A percentile compares a stretch with the other conserved stretches of the same genome.
Evolutionary conservation across 2,113 vertebrate species (phyloP).

Genomic region (Leptodactylus fuscus): DNA sequence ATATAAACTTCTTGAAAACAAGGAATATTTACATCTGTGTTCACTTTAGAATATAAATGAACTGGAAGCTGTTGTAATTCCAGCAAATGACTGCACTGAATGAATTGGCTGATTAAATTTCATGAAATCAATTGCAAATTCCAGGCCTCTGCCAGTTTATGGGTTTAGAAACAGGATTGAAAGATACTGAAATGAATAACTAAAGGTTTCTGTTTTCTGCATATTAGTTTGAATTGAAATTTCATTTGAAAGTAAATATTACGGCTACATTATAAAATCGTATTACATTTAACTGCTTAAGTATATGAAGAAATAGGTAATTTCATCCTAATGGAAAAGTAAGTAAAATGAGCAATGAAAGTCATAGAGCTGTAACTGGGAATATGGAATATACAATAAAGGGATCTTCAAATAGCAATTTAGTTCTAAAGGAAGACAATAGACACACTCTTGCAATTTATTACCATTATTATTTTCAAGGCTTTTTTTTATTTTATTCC

Average conservation of each 20-base stretch:
- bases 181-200: not conserved
- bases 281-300: not conserved
- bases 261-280: not conserved
- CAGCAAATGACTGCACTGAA: not conserved
- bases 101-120: not conserved
- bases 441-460: not conserved
- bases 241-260: constrained; percentile 10
- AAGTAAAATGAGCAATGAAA: not conserved
- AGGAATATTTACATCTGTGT: constrained; percentile 2
- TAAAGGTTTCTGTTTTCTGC: constrained; percentile 17
- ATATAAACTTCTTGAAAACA: not conserved
- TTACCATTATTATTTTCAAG: no score
- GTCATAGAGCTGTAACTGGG: not conserved
- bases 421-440: not conserved
- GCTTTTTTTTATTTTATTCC: no score
- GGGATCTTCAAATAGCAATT: not conserved
- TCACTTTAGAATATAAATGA: not conserved
- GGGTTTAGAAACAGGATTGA: not conserved
- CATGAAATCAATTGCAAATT: not conserved
- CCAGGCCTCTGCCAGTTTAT: not conserved
- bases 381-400: not conserved
- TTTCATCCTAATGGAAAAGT: not conserved
- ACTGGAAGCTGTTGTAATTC: not conserved
- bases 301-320: not conserved
- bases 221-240: not conserved